Evolutionary conservation across 2,888 invertebrate species (phyloP).

Genomic region (Argynnis bischoffii): DNA sequence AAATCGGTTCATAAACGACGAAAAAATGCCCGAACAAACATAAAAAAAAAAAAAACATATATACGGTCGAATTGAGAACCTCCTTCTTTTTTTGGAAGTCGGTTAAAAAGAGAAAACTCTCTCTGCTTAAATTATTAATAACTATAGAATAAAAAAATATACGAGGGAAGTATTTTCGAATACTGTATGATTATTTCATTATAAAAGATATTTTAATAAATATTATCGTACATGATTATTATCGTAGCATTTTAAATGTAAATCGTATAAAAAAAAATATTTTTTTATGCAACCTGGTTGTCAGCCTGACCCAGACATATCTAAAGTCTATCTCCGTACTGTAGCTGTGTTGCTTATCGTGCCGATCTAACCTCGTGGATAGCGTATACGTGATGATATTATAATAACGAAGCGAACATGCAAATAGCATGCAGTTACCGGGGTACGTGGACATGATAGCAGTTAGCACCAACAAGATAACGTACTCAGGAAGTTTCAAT

Average conservation of each 20-base stretch:
- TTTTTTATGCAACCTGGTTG: constrained; percentile 23
- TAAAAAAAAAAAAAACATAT: too few relatives aligned
- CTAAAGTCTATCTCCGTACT: constrained; percentile 24
- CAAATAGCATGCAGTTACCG: constrained; percentile 34
- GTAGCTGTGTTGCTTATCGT: constrained; percentile 39
- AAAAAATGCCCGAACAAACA: too few relatives aligned
- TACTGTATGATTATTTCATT: not conserved
- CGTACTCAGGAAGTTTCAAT: constrained; percentile 33
- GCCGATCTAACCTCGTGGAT: constrained; percentile 45
- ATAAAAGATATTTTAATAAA: too few relatives aligned
- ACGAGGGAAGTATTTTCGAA: not conserved
- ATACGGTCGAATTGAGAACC: too few relatives aligned
- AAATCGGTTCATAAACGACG: too few relatives aligned
- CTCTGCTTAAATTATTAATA: too few relatives aligned
- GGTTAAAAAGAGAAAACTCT: too few relatives aligned
- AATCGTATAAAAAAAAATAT: not conserved
- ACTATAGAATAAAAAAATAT: too few relatives aligned
- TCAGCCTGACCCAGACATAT: constrained; percentile 26
- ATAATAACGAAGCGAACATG: constrained; percentile 39
- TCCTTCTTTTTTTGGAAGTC: too few relatives aligned
- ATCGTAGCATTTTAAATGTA: too few relatives aligned
- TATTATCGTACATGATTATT: too few relatives aligned
- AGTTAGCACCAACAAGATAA: constrained; percentile 37
- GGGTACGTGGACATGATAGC: constrained; percentile 38
- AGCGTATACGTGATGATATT: constrained; percentile 42